Conservation (phyloP, 2,797 vertebrate species). For the Alcedo atthis region DNA sequence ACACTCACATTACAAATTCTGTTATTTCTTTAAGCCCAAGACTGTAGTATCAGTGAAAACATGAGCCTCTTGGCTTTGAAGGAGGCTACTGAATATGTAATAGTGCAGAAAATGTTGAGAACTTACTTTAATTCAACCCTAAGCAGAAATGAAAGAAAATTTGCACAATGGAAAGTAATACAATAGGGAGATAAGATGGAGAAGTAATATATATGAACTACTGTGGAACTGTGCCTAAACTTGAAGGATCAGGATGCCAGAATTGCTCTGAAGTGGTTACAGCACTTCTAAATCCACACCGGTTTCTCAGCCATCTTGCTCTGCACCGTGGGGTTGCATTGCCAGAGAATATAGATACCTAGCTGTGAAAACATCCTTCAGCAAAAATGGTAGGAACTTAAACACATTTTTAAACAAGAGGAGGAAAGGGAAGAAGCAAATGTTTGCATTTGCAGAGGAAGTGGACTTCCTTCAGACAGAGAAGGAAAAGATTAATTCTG, state of each 20-base stretch:
- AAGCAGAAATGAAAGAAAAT: not conserved
- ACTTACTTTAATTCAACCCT: not conserved
- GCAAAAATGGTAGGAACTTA: not conserved
- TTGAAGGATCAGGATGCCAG: not conserved
- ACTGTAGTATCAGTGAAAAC: not conserved
- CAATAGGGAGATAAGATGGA: not conserved
- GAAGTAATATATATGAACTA: not conserved
- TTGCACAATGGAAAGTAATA: not conserved
- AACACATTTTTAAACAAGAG: not conserved
- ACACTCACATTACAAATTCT: not conserved
- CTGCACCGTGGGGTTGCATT: not conserved
- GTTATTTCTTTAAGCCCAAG: not conserved
- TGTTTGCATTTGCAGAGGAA: not conserved
- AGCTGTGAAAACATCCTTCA: not conserved
- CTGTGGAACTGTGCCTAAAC: not conserved
- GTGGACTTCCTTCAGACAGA: not conserved
- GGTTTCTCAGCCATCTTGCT: not conserved
- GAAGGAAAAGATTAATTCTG: not conserved
- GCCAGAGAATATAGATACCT: not conserved
- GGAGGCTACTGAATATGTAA: not conserved
- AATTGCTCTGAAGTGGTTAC: not conserved
- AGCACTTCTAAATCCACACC: not conserved
- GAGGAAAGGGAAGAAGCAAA: not conserved
- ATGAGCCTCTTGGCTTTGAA: not conserved
- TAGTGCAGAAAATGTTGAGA: not conserved